Conservation (phyloP, 2,888 invertebrate genomes). For the Sinelater perroti region DNA sequence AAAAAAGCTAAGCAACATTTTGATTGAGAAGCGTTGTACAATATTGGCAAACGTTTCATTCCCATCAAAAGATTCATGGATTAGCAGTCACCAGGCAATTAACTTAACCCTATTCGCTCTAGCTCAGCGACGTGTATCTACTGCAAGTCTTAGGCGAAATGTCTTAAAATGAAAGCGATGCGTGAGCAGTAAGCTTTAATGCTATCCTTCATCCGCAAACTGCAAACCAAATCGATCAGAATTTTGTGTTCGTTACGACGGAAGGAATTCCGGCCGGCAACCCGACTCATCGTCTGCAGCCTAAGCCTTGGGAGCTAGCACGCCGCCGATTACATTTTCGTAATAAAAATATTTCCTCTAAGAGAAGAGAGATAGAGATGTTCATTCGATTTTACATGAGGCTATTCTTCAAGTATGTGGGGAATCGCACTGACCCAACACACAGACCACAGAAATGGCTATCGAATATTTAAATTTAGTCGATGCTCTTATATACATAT, state of each 20-base stretch:
- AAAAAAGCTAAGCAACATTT: conserved; percentile 45
- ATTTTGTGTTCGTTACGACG: too few species aligned
- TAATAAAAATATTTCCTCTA: conserved; percentile 32
- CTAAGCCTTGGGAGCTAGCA: conserved; percentile 23
- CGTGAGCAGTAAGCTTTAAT: too few species aligned
- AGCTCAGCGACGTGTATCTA: conserved; percentile 13
- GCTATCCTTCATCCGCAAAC: too few species aligned
- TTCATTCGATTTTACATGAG: conserved; percentile 37
- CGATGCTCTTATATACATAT: conserved; percentile 40
- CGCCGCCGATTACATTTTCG: conserved; percentile 21
- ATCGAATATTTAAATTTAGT: conserved; percentile 34
- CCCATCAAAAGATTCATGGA: conserved; percentile 27
- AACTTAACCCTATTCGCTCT: conserved; percentile 21
- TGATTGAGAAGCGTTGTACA: conserved; percentile 42
- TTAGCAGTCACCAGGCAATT: conserved; percentile 28
- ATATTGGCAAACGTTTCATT: conserved; percentile 30
- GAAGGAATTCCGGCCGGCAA: too few species aligned
- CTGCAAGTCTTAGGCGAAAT: background rate
- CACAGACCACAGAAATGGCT: conserved; percentile 40
- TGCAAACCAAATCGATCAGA: too few species aligned
- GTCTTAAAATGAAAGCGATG: too few species aligned
- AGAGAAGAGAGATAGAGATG: conserved; percentile 12
- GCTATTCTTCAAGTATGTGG: conserved; percentile 41
- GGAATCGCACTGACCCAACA: conserved; percentile 36
- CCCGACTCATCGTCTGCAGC: too few species aligned